These are phyloP conservation scores for Seira ritae DNA, from an alignment of 2,888 invertebrate genomes.

Conservation along the genomic window DNA sequence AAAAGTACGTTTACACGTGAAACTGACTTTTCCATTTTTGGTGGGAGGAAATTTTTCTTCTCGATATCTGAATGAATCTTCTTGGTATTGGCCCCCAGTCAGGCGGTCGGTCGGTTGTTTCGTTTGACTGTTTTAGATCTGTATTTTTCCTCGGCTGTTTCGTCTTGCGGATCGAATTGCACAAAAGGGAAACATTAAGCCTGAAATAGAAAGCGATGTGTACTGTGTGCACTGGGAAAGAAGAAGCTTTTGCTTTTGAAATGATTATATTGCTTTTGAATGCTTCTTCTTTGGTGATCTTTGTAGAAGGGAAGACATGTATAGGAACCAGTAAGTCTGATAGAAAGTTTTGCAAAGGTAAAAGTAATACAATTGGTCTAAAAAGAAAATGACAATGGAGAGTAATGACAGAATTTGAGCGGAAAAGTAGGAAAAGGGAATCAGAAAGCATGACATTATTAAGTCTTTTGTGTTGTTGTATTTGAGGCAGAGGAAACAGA, in stretches of 20 bases:
- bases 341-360: neutral
- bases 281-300: neutral
- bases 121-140: neutral
- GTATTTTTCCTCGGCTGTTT: neutral
- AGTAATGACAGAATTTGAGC: neutral
- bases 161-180: constrained; percentile 7
- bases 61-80: neutral
- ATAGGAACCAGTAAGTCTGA: neutral
- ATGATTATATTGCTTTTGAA: neutral
- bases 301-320: neutral
- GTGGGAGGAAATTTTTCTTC: neutral
- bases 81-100: neutral
- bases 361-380: neutral
- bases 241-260: neutral
- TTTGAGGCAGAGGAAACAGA: neutral
- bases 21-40: neutral
- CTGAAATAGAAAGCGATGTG: neutral
- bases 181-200: constrained; percentile 11
- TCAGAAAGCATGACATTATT: neutral
- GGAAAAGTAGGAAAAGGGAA: neutral
- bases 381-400: neutral
- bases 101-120: neutral
- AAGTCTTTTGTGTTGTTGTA: neutral
- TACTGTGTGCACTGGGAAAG: neutral
- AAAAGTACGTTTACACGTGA: constrained; percentile 7